Base-by-base conservation (phyloP, 2,113 vertebrate species). In the Forbesichthys papilliferus region DNA sequence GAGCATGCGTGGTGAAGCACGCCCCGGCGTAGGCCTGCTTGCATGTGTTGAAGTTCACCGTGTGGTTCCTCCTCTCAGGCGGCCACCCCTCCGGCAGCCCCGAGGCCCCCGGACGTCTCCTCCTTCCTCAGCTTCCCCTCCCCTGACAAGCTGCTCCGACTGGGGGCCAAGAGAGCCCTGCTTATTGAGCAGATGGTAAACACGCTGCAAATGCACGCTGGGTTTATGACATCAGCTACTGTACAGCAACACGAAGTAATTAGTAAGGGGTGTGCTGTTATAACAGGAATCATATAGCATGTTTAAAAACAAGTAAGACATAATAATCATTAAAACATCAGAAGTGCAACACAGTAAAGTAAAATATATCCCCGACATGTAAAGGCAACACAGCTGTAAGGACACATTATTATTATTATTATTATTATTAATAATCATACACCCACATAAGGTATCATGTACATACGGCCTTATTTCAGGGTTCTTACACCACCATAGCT, bases 91-190 rank as follows among this genome's bases (percentile, higher is more conserved):
- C 73, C 86, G 51, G 84, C 91, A 33, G 87, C 90, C 0, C 85
- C 86, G 0, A 89, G 92, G 48, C 92, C 95, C 6, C 88, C 93
- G 49, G 96, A 98, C 0, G 86, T 95, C 70, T 90, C 94, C 46
- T 93, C 94, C 0, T 99, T 99, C 86, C 94, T 99, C 79, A 94
- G 92, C 73, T 98, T 96, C 69, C 97, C 98, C 0, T 99, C 98
- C 0, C 94, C 98, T 0, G 96, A 98, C 77, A 98, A 98, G 77
- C 92, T 99, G 64, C 91, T 98, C 58, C 94, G 93, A 20, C 91
- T 99, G 0, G 98, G 96, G 0, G 89, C 94, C 14, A 95, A 94
- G 86, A 95, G 95, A 52, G 92, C 94, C 0, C 2, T 84, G 49
- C 90, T 98, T 48, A 93, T 98, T 68, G 92, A 95, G 79, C 95